Conservation (phyloP, 2,797 vertebrate genomes). For the Acanthurus tractus region DNA sequence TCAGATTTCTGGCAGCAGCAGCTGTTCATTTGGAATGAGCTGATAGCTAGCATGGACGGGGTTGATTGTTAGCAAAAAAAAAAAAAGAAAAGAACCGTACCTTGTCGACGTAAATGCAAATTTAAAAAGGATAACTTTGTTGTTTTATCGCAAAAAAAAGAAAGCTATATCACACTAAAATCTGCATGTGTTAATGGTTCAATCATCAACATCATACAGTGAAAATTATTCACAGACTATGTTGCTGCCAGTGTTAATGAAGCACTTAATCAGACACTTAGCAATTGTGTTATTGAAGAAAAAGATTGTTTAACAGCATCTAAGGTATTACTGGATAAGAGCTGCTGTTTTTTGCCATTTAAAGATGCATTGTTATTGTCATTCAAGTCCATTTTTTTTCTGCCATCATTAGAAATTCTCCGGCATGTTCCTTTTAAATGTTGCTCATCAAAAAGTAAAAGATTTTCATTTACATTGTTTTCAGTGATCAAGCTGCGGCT, state of each 20-base stretch:
- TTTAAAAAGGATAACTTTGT: background rate
- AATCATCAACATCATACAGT: background rate
- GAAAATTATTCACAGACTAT: background rate
- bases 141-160: background rate
- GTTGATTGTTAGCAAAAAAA: background rate
- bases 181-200: background rate
- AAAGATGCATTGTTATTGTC: slow-evolving; percentile 18
- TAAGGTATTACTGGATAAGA: slow-evolving; percentile 3
- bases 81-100: background rate
- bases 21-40: slow-evolving; percentile 19
- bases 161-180: too few relatives aligned
- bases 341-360: slow-evolving; percentile 10
- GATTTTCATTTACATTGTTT: background rate
- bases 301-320: background rate
- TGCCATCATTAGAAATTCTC: slow-evolving; percentile 5
- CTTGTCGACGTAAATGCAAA: background rate
- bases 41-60: background rate
- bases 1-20: slow-evolving; percentile 27
- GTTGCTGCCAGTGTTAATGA: background rate
- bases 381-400: slow-evolving; percentile 4
- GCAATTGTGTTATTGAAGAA: slow-evolving; percentile 15
- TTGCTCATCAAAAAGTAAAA: slow-evolving; percentile 2
- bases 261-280: slow-evolving; percentile 23
- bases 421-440: background rate
- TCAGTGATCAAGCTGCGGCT: slow-evolving; percentile 17